These are phyloP conservation scores for Listrodromus nycthemerus DNA, from an alignment of 2,888 invertebrate genomes.

Conservation along the genomic window DNA sequence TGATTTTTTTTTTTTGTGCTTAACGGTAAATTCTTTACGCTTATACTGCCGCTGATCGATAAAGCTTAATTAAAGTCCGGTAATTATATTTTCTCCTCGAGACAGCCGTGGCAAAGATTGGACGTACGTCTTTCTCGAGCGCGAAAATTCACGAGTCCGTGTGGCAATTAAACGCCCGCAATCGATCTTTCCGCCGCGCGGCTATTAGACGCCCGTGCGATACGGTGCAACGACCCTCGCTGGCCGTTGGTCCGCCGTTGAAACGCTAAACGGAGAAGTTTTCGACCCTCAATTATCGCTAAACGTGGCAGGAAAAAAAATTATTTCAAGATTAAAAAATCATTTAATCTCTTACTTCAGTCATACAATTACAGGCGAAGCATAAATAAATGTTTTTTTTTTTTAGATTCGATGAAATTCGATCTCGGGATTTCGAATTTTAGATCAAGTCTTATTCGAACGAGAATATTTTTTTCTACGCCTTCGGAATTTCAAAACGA, in stretches of 20 bases:
- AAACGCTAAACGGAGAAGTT: slow-evolving; percentile 9
- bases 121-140: slow-evolving; percentile 47
- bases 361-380: background rate
- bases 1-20: background rate
- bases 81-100: slow-evolving; percentile 55
- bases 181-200: slow-evolving; percentile 53
- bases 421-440: background rate
- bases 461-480: background rate
- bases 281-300: slow-evolving; percentile 5
- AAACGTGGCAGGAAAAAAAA: background rate
- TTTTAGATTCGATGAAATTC: background rate
- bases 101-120: background rate
- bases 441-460: background rate
- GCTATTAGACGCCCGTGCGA: slow-evolving; percentile 20
- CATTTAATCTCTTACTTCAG: background rate
- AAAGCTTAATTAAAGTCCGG: slow-evolving; percentile 60
- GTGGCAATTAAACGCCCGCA: slow-evolving; percentile 39
- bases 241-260: slow-evolving; percentile 5
- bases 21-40: slow-evolving; percentile 7
- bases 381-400: background rate
- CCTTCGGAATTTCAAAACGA: background rate
- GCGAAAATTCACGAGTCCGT: slow-evolving; percentile 21
- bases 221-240: slow-evolving; percentile 55
- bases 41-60: slow-evolving; percentile 40
- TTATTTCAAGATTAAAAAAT: too few relatives aligned